Conservation (phyloP, 2,797 vertebrate genomes). For the Buphagus erythrorhynchus region DNA sequence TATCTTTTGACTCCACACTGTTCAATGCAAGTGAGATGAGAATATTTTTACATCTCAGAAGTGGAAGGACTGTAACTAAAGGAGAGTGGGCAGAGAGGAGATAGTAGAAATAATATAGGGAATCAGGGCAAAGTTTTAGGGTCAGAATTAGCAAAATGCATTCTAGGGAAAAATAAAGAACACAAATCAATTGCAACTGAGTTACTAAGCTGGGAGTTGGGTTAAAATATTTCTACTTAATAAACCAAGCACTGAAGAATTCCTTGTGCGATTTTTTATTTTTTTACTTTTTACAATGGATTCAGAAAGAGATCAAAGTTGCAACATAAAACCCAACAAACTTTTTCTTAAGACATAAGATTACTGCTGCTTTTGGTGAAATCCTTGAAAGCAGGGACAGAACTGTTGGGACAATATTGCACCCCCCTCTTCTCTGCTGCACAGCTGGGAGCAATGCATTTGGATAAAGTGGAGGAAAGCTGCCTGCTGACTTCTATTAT, state of each 20-base stretch:
- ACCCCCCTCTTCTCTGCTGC: neutral
- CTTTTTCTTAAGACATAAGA: neutral
- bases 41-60: neutral
- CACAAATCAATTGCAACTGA: neutral
- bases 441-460: neutral
- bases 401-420: neutral
- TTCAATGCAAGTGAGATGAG: neutral
- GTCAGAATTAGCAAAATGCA: neutral
- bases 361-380: neutral
- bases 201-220: neutral
- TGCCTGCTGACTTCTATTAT: neutral
- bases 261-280: rapidly evolving
- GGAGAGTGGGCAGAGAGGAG: neutral
- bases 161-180: neutral
- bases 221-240: neutral
- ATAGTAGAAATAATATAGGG: neutral
- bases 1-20: neutral
- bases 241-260: neutral
- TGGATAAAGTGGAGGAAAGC: neutral
- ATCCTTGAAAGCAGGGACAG: neutral
- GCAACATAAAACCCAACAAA: neutral
- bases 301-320: neutral
- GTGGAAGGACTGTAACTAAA: neutral
- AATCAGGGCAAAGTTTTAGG: neutral
- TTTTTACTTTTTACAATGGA: neutral